A percentile compares a stretch with the other conserved stretches of the same genome.
phyloP scores from a whole-genome alignment of 2,888 invertebrate species.

The Protodeltote pygarga region DNA sequence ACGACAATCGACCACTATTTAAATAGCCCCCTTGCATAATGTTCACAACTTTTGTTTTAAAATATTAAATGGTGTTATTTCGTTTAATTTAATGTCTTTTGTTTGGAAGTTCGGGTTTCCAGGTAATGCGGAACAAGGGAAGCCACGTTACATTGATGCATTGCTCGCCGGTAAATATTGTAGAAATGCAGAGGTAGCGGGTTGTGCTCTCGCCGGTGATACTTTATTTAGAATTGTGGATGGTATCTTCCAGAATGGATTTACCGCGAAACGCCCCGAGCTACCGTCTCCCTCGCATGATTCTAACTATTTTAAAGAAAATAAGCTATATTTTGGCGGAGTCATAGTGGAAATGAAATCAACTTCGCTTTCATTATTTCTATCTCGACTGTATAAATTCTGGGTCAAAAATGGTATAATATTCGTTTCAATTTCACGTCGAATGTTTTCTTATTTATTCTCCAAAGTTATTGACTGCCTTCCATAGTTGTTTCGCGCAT shows the following conservation, averaged over 20 bases:
- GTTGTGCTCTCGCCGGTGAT: conserved; percentile 44
- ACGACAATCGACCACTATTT: conserved; percentile 31
- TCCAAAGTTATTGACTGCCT: conserved; percentile 14
- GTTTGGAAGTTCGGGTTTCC: conserved; percentile 30
- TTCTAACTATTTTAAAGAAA: conserved; percentile 43
- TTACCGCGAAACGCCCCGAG: conserved; percentile 45
- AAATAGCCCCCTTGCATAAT: conserved; percentile 15
- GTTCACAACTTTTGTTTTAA: conserved; percentile 29
- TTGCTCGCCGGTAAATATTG: conserved; percentile 46
- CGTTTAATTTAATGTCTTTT: conserved; percentile 42
- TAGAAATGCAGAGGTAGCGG: conserved; percentile 26
- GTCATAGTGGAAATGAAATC: conserved; percentile 38
- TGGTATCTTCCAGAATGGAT: conserved; percentile 44
- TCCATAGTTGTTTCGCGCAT: conserved; percentile 4
- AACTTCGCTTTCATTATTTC: conserved; percentile 27
- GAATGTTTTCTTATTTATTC: conserved; percentile 4
- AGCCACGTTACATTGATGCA: conserved; percentile 34
- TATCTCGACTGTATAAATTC: conserved; percentile 7
- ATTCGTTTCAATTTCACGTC: conserved; percentile 14
- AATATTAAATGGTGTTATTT: conserved; percentile 40
- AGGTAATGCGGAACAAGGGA: conserved; percentile 26
- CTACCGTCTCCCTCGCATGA: conserved; percentile 33
- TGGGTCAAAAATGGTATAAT: conserved; percentile 1
- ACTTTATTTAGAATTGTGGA: conserved; percentile 60
- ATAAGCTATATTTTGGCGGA: conserved; percentile 35